phyloP scores from a whole-genome alignment of 2,113 vertebrate genomes.

The Ameiurus melas region DNA sequence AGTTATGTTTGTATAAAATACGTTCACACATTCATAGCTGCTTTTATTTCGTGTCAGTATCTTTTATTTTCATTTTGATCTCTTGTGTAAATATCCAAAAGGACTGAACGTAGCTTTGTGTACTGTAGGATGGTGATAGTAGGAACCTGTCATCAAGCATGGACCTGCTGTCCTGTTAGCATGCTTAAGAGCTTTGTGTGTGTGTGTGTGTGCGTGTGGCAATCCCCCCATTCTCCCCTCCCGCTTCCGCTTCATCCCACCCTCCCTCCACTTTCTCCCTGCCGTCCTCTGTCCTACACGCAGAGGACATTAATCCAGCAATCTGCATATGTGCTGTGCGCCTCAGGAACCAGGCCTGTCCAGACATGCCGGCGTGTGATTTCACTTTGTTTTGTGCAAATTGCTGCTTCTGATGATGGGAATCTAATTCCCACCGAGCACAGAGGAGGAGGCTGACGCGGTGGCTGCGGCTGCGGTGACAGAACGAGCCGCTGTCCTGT shows the following conservation, averaged over 20 bases:
- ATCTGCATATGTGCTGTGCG: conserved; percentile 67
- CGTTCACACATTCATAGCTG: background rate
- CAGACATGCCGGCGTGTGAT: conserved; percentile 64
- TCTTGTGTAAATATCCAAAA: background rate
- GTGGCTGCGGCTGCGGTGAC: conserved; percentile 43
- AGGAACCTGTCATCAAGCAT: conserved; percentile 11
- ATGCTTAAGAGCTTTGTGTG: conserved; percentile 27
- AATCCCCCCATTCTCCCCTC: background rate
- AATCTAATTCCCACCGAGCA: conserved; percentile 65
- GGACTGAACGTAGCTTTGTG: background rate
- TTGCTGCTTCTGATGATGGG: conserved; percentile 69
- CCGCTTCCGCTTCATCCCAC: conserved; percentile 2
- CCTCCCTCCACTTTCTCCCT: conserved; percentile 23
- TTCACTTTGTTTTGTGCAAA: conserved; percentile 67
- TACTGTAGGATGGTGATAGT: background rate
- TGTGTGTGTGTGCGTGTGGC: background rate
- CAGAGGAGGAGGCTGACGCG: conserved; percentile 30
- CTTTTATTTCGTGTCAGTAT: background rate
- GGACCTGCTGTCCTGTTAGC: conserved; percentile 41
- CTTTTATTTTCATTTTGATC: background rate
- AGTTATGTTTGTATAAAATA: background rate
- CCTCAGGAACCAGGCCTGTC: conserved; percentile 59
- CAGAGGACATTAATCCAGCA: conserved; percentile 68
- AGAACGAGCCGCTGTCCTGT: conserved; percentile 57
- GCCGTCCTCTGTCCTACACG: conserved; percentile 51